Conservation (phyloP, 2,113 vertebrate species). For the Phycodurus eques region DNA sequence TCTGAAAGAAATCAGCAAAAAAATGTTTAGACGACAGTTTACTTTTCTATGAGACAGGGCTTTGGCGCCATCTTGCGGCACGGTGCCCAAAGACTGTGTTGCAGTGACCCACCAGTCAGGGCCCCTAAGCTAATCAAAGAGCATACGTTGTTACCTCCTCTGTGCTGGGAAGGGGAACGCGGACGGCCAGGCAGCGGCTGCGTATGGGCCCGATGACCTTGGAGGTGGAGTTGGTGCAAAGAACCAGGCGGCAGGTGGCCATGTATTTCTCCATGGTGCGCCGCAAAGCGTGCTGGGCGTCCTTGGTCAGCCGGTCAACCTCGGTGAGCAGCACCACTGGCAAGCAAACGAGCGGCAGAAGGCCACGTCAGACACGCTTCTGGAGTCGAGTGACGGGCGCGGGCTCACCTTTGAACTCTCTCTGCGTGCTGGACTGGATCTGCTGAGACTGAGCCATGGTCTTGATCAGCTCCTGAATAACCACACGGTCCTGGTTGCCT, state of each 20-base stretch:
- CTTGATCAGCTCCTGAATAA: constrained; percentile 96
- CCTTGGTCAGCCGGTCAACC: constrained; percentile 93
- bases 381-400: neutral
- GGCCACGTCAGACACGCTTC: neutral
- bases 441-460: constrained; percentile 96
- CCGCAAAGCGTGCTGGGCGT: constrained; percentile 93
- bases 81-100: too few species aligned
- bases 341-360: neutral
- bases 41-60: too few species aligned
- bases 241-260: constrained; percentile 89
- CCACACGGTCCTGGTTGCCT: constrained; percentile 90
- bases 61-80: too few species aligned
- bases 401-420: constrained; percentile 91
- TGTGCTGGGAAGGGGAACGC: constrained; percentile 87
- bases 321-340: constrained; percentile 93
- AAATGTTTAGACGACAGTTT: too few species aligned
- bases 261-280: constrained; percentile 99
- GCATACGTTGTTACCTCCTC: constrained; percentile 77
- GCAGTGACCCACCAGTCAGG: too few species aligned
- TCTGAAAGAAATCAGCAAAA: too few species aligned
- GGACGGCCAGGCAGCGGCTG: constrained; percentile 89
- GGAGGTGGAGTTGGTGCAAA: constrained; percentile 95
- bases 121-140: neutral
- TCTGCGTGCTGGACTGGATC: constrained; percentile 91
- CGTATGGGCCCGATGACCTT: constrained; percentile 93